phyloP scores from a whole-genome alignment of 2,888 invertebrate species.

The Cerastis leucographa region DNA sequence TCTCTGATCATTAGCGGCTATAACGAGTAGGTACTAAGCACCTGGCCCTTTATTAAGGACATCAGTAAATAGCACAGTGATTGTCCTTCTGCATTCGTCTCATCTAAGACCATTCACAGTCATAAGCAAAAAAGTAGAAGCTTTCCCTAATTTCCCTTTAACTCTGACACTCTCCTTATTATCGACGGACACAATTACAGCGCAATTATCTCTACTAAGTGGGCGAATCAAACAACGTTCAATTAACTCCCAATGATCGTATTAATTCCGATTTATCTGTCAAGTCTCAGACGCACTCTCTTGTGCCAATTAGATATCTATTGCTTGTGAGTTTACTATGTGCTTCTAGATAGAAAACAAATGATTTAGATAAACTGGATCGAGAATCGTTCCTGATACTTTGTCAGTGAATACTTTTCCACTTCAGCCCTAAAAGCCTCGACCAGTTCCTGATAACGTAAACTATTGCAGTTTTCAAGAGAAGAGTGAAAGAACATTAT shows the following conservation, averaged over 20 bases:
- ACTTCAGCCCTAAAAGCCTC: too few relatives aligned
- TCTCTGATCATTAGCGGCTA: neutral
- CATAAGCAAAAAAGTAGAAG: conserved; percentile 1
- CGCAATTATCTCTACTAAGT: conserved; percentile 56
- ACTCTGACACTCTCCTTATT: conserved; percentile 52
- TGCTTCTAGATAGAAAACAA: neutral
- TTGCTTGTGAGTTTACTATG: conserved; percentile 35
- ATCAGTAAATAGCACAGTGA: neutral
- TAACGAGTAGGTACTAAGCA: neutral
- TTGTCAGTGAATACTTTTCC: too few relatives aligned
- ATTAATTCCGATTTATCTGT: conserved; percentile 68
- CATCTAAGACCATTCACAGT: neutral
- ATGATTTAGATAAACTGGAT: neutral
- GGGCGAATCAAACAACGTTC: conserved; percentile 57
- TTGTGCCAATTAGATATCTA: conserved; percentile 67
- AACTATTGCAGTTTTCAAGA: too few relatives aligned
- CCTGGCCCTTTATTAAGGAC: neutral
- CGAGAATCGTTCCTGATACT: neutral
- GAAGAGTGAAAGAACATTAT: too few relatives aligned
- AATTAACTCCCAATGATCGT: conserved; percentile 69
- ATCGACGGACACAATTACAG: conserved; percentile 50
- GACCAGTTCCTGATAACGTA: too few relatives aligned
- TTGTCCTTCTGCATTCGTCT: neutral
- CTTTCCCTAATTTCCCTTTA: conserved; percentile 39
- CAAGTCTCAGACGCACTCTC: conserved; percentile 60